Base-by-base conservation (phyloP, 30 jellyfish, hydroid and myxozoan species). In the Hydractinia echinata region DNA sequence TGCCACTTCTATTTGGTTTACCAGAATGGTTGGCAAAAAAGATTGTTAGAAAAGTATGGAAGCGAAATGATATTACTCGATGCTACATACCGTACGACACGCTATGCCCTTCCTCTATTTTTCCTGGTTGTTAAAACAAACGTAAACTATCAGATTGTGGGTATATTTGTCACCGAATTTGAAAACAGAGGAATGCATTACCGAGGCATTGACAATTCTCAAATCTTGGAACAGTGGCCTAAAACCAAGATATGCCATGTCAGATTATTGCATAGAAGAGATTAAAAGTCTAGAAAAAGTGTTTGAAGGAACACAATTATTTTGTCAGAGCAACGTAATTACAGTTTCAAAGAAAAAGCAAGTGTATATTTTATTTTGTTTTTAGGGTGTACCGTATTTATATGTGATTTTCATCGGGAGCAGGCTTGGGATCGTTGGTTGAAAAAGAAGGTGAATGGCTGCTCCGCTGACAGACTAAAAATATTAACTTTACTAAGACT, bases 251-350 rank as follows among this genome's bases (percentile, higher is more conserved):
- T 81, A 55, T 54, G 53, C 30, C 54, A 67, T 81, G 83, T 53
- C 84, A 21, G 89, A 81, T 81, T 81, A 55, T 79, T 79, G 86
- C 82, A 79, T 56, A 21, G 86, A 79, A 53, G 86, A 79, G 86
- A 79, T 79, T 66, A 79, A 79, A 56, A 21, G 81, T 48, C 55
- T 79, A 49, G 86, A 79, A 58, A 6, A 44, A 13, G 7, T 64
- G 10, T 64, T 64, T 64, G 51, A 44, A 6, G 74, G 74, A 1
- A 64, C 44, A 30, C 44, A 30, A 30, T 30, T 30, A 30, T 30
- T 30, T 30, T 30, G 44, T 30, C 44, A 30, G 44, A 30, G 44
- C 44, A 30, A 30, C 44, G 44, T 30, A 30, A 30, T 30, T 30
- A 30, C 44, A 30, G 44, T 30, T 30, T 30, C 44, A 30, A 30